Conservation (phyloP, 2,797 vertebrate species). For the Acropternis orthonyx region DNA sequence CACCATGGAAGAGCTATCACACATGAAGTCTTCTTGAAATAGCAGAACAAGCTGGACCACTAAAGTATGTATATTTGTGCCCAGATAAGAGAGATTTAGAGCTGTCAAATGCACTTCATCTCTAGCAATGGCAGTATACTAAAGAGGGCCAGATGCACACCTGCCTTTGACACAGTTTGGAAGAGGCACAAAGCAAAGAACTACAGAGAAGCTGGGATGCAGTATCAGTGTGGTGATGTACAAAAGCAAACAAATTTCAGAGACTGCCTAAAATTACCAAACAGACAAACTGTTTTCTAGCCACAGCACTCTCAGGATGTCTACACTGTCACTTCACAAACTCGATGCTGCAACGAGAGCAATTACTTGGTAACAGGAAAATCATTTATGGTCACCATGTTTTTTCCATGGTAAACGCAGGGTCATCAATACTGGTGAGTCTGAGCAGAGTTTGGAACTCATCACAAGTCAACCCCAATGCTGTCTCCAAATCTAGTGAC, state of each 20-base stretch:
- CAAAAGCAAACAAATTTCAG: background rate
- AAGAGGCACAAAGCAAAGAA: background rate
- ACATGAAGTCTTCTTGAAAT: background rate
- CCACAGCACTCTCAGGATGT: background rate
- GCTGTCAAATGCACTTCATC: background rate
- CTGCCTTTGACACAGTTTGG: background rate
- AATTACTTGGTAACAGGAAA: background rate
- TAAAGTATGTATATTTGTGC: background rate
- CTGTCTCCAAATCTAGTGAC: background rate
- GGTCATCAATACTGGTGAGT: background rate
- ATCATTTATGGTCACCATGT: background rate
- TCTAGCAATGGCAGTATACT: background rate
- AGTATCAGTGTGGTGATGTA: background rate
- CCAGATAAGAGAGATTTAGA: background rate
- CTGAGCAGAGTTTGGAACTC: background rate
- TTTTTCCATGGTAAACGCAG: background rate
- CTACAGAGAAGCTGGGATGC: accelerated
- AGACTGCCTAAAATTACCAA: background rate
- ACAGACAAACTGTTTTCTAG: background rate
- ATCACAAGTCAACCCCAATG: background rate
- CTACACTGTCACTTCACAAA: background rate
- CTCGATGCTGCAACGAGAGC: background rate
- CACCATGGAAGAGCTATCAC: background rate
- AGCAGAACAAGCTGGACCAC: background rate
- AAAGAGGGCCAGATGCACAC: background rate